Evolutionary conservation across 1,140 invertebrate genomes (phyloP), one percentile per base, ranked within the genome.

Genomic region (Capitella teleta): DNA sequence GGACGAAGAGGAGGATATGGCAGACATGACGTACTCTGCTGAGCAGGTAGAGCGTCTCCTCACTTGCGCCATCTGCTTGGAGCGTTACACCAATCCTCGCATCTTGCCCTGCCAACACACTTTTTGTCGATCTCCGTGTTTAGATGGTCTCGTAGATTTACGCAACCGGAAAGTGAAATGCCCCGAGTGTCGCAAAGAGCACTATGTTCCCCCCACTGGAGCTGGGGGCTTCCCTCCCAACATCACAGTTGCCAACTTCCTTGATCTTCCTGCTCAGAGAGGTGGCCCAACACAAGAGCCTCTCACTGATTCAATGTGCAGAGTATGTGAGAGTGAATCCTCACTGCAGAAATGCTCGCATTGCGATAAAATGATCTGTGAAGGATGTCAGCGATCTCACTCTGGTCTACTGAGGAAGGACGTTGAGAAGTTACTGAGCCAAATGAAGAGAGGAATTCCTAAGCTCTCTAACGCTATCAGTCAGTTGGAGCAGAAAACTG

Each of bases 31-130:
- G 4, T 57, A 53, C 36, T 42, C 49, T n/a, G 51, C 44, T 3
- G 62, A 73, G 32, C 67, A 97, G 77, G 89, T 98, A 64, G 92
- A 98, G 73, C 90, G 95, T 75, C 79, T 98, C 62, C 78, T 98
- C 58, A 95, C 91, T 49, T 99, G 95, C 76, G 87, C 91, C 66
- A 93, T 99, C 61, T 99, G 95, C 70, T 75, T 98, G 66, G 95
- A 98, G 75, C 80, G 93, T 57, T 98, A 88, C 74, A 80, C 89
- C 62, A 93, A 93, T 73, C 95, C 95, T 26, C 97, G 97, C 76
- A 76, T 98, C 60, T 74, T 98, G 61, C 94, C 94, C 83, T 98
- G 95, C 72, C 94, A 98, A 77, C 95, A 98, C 80, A 97, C 93
- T 55, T 98, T 96, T 74, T 98, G 95, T 72, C 89, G 95, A 83